These are phyloP conservation scores for Kuschelorhynchus macadamiae DNA, from an alignment of 2,888 invertebrate species.

Conservation along the genomic window DNA sequence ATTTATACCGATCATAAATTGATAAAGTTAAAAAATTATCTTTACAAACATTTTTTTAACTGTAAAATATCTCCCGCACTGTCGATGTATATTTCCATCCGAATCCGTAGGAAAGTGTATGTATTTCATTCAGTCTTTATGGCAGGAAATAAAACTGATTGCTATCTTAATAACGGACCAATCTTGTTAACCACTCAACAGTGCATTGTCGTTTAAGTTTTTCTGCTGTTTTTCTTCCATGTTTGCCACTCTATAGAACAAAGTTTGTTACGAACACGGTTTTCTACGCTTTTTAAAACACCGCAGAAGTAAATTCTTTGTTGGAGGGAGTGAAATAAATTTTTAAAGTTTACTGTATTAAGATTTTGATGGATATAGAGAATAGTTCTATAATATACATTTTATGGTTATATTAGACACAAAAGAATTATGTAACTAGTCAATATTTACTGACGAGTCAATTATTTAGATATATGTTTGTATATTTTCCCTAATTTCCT, in stretches of 20 bases:
- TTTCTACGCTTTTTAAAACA: constrained; percentile 48
- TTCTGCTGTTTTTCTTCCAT: constrained; percentile 53
- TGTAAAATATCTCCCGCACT: constrained; percentile 41
- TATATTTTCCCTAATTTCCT: too few species aligned
- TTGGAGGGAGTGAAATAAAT: too few species aligned
- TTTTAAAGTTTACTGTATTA: too few species aligned
- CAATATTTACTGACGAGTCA: too few species aligned
- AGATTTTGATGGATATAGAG: too few species aligned
- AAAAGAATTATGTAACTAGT: too few species aligned
- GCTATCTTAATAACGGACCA: constrained; percentile 70
- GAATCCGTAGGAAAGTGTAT: constrained; percentile 65
- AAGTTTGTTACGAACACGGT: constrained; percentile 46
- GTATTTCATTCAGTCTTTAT: constrained; percentile 67
- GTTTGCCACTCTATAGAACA: constrained; percentile 51
- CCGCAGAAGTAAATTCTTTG: constrained; percentile 21
- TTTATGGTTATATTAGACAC: too few species aligned
- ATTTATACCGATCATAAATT: too few species aligned
- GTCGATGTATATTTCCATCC: constrained; percentile 55
- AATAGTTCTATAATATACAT: too few species aligned
- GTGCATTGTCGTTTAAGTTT: constrained; percentile 65
- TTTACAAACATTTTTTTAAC: too few species aligned
- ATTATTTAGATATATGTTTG: too few species aligned
- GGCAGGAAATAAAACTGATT: constrained; percentile 69
- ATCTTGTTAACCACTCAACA: constrained; percentile 69
- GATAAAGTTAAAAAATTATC: too few species aligned